Conservation (phyloP, 2,888 invertebrate species). For the Sylvicola cinctus region DNA sequence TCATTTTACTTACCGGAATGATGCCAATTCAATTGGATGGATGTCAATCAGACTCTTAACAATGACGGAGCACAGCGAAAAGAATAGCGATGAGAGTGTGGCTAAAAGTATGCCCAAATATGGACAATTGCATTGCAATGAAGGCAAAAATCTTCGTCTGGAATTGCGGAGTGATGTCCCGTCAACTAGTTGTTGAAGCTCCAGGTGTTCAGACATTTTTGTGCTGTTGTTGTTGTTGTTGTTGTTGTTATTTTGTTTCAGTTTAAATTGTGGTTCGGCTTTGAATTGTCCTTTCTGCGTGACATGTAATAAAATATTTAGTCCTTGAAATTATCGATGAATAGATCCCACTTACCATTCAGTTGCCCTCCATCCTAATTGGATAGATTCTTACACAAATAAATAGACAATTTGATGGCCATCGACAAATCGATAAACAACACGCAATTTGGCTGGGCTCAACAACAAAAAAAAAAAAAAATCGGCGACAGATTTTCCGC, state of each 20-base stretch:
- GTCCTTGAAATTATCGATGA: no score
- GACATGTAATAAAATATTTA: no score
- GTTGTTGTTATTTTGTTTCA: not conserved
- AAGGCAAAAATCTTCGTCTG: not conserved
- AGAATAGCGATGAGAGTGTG: conserved; percentile 71
- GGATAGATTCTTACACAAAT: no score
- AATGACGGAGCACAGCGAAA: conserved; percentile 77
- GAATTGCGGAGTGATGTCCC: conserved; percentile 21
- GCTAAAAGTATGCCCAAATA: conserved; percentile 68
- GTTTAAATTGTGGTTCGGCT: no score
- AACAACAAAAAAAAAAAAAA: no score
- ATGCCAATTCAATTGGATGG: conserved; percentile 74
- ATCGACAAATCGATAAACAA: no score
- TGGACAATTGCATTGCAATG: conserved; percentile 33
- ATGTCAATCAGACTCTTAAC: conserved; percentile 73
- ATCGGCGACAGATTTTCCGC: no score
- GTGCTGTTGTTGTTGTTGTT: not conserved
- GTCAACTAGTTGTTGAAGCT: conserved; percentile 61
- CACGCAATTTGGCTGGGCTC: no score
- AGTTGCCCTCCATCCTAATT: no score
- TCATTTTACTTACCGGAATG: conserved; percentile 30
- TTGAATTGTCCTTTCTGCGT: no score
- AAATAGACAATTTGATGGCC: no score
- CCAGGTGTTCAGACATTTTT: conserved; percentile 53
- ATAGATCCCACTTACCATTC: no score